Base-by-base conservation (phyloP, 2,113 vertebrate genomes). In the Epinephelus fuscoguttatus region DNA sequence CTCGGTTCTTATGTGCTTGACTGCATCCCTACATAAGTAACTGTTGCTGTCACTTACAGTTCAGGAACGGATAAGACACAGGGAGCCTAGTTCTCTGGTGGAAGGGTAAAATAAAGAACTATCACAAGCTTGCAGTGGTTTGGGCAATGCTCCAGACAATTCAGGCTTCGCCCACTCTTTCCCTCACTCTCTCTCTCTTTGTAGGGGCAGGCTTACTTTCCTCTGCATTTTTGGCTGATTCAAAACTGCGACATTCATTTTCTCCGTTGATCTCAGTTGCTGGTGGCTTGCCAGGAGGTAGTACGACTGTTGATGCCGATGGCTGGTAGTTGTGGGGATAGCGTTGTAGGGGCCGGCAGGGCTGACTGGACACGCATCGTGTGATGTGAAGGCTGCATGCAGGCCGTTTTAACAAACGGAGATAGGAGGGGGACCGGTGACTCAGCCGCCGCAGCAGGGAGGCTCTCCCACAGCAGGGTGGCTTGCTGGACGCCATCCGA, bases 1-100 rank as follows among this genome's bases (percentile, higher is more conserved):
- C 73, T 90, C 56, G 80, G 82, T 78, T 88, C 56, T 50, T 80
- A 73, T 89, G 92, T 91, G 87, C 86, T 89, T 85, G 78, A 78
- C 90, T 93, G 90, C 82, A 78, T 87, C 87, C 90, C 91, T 93
- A 93, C 74, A 89, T 88, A 91, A 37, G 69, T 89, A 90, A 89
- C 89, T 92, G 93, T 88, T 90, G 92, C 90, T 93, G 90, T 93
- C 91, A 95, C 94, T 95, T 95, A 95, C 94, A 95, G 93, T 93
- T 93, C 87, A 88, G 91, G 92, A 90, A 88, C 85, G 91, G 92
- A 88, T 92, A 90, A 90, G 94, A 94, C 91, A 93, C 93, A 89
- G 83, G 91, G 91, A 92, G 94, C 91, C 87, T 94, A 94, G 86
- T 90, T 94, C 92, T 93, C 94, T 91, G 92, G 86, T 80, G 83